Evolutionary conservation across 2,113 vertebrate species (phyloP), one percentile per base, ranked within the genome.

Genomic region (Theristicus caerulescens): DNA sequence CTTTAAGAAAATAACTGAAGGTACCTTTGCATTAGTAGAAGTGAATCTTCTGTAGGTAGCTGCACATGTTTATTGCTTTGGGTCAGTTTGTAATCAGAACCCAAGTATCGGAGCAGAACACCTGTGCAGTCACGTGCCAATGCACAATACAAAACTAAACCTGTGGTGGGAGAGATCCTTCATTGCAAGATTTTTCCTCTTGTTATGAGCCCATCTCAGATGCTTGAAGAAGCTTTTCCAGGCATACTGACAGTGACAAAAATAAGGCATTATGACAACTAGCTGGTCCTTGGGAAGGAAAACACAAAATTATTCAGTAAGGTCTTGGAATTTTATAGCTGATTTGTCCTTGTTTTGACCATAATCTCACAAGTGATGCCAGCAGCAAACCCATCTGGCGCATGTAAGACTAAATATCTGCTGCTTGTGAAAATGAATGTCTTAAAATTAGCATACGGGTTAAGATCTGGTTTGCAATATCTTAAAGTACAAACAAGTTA

Each of bases 271-370:
- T 13, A 10, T 1, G 3, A 76, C 70, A 82, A 31, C 31, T 8
- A n/a, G 21, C 20, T 76, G 32, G 65, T 83, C 29, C 86, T 54
- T 15, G 17, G 31, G 46, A 92, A 72, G 67, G 10, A 86, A 80
- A 74, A 51, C 22, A 26, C 6, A 16, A 21, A 70, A 54, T 84
- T 62, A 77, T 52, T 86, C 42, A 44, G 13, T 17, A 46, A 83
- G 57, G 40, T 65, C 62, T 59, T 64, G 31, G n/a, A 82, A 83
- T 83, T 90, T 78, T 67, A 16, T 15, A 77, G 38, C 4, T 7
- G 51, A 88, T 80, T 69, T 80, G 49, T 73, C 76, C 83, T 86
- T 70, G 77, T 93, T 81, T 86, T 58, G 83, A 74, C 80, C 91
- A 66, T 70, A 72, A 81, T 44, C 49, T 82, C 83, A 24, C 42